Conservation (phyloP, 1,140 invertebrate genomes). For the Stegodyphus mimosarum region DNA sequence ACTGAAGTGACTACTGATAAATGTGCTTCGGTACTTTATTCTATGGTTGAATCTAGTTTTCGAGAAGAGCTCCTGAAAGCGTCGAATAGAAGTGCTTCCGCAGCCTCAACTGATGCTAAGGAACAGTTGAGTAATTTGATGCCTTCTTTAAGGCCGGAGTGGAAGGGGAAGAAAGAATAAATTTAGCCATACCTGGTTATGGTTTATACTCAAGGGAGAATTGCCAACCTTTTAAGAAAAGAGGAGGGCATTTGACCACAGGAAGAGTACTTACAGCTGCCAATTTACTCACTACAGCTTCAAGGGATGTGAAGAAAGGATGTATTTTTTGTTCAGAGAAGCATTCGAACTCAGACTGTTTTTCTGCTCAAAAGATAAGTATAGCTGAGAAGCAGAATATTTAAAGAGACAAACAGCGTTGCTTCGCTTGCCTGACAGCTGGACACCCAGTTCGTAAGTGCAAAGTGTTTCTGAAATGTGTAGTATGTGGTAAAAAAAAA, state of each 20-base stretch:
- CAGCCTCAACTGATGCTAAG: neutral
- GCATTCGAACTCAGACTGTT: neutral
- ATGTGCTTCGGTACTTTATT: slow-evolving; percentile 11
- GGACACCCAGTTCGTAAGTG: slow-evolving; percentile 8
- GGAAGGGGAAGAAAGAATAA: slow-evolving; percentile 13
- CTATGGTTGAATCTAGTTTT: slow-evolving; percentile 34
- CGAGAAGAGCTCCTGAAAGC: slow-evolving; percentile 12
- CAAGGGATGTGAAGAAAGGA: neutral
- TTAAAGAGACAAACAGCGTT: neutral
- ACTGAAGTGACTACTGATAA: slow-evolving; percentile 26
- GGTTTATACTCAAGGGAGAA: neutral
- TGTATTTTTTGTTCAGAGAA: neutral
- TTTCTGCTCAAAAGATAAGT: neutral
- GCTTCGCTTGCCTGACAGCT: no score
- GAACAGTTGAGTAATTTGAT: slow-evolving; percentile 1
- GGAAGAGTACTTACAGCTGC: neutral
- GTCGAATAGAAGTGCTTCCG: neutral
- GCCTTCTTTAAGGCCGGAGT: slow-evolving; percentile 7
- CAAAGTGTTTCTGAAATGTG: slow-evolving; percentile 1
- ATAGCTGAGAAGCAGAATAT: neutral
- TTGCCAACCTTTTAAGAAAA: neutral
- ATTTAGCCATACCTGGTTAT: slow-evolving; percentile 3
- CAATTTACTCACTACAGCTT: neutral
- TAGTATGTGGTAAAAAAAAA: neutral
- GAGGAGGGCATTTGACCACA: neutral